Conservation (phyloP, 2,113 vertebrate genomes). For the Xiphorhynchus elegans region DNA sequence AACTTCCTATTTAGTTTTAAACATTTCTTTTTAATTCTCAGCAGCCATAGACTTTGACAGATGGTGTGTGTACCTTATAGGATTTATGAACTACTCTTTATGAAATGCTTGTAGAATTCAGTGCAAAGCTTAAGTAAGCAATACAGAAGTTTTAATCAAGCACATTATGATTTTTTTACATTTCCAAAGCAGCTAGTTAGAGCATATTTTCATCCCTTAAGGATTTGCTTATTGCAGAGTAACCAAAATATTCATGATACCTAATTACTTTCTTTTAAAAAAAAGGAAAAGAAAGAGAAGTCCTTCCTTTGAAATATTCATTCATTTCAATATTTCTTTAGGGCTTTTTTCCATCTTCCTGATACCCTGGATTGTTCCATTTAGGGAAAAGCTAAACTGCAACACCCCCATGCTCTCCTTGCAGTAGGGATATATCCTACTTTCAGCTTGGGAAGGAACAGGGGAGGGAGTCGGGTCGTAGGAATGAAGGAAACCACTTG, state of each 20-base stretch:
- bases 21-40: neutral
- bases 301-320: neutral
- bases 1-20: neutral
- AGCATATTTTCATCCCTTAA: neutral
- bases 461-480: neutral
- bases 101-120: neutral
- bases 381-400: neutral
- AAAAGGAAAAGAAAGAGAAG: neutral
- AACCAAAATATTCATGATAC: slow-evolving; percentile 5
- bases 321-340: neutral
- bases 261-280: neutral
- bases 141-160: slow-evolving; percentile 22
- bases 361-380: neutral
- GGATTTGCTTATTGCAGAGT: slow-evolving; percentile 4
- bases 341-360: neutral
- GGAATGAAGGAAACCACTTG: neutral
- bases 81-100: neutral
- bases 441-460: neutral
- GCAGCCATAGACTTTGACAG: neutral
- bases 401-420: neutral
- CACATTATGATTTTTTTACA: neutral
- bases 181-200: neutral
- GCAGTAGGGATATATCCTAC: neutral
- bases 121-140: neutral
- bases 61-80: neutral